Evolutionary conservation across 2,888 invertebrate species (phyloP).

Genomic region (Clepsis dumicolana): DNA sequence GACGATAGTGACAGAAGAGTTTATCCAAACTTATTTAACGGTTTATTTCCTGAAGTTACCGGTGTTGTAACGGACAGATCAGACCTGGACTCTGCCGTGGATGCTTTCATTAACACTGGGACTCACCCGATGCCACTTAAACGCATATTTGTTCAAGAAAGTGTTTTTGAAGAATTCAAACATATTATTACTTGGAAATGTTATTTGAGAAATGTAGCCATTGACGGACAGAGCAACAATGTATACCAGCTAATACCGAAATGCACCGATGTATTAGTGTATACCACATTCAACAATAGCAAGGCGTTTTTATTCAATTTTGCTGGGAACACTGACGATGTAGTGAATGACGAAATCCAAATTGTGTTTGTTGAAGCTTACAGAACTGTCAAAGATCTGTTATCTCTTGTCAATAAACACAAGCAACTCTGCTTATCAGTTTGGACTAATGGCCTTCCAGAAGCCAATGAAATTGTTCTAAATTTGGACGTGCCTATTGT

Average conservation of each 20-base stretch:
- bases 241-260: slow-evolving; percentile 6
- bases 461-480: slow-evolving; percentile 62
- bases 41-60: slow-evolving; percentile 23
- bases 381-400: slow-evolving; percentile 66
- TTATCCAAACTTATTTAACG: slow-evolving; percentile 31
- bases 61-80: slow-evolving; percentile 37
- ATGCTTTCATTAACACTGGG: slow-evolving; percentile 42
- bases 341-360: background rate
- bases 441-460: slow-evolving; percentile 62
- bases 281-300: slow-evolving; percentile 29
- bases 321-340: slow-evolving; percentile 36
- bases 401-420: slow-evolving; percentile 53
- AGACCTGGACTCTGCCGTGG: slow-evolving; percentile 34
- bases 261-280: slow-evolving; percentile 44
- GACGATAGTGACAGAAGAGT: slow-evolving; percentile 9
- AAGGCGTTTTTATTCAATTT: slow-evolving; percentile 54
- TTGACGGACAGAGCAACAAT: background rate
- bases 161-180: slow-evolving; percentile 57
- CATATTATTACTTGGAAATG: slow-evolving; percentile 57
- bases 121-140: slow-evolving; percentile 62
- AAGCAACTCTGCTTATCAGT: slow-evolving; percentile 58
- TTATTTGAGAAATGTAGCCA: slow-evolving; percentile 19
- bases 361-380: slow-evolving; percentile 59
- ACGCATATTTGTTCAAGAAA: slow-evolving; percentile 65
- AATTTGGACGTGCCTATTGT: slow-evolving; percentile 48